These are phyloP conservation scores for Notarius quadriscutis DNA, from an alignment of 2,113 vertebrate species.

Conservation along the genomic window DNA sequence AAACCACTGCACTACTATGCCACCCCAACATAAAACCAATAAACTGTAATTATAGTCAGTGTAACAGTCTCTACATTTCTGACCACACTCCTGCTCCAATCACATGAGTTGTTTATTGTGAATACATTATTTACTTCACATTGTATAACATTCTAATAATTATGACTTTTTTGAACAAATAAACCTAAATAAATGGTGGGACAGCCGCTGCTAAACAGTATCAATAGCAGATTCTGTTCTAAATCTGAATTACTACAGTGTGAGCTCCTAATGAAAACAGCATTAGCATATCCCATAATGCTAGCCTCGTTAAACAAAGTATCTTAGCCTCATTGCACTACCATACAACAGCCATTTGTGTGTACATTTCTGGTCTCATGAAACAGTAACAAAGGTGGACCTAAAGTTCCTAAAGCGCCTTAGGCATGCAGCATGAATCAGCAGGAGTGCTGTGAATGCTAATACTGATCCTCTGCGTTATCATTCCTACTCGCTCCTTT, in stretches of 20 bases:
- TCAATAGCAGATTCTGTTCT: neutral
- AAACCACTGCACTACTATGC: no score
- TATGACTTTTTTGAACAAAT: neutral
- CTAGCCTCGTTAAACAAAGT: neutral
- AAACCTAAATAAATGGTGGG: neutral
- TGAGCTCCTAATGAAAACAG: neutral
- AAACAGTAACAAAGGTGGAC: neutral
- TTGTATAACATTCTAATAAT: neutral
- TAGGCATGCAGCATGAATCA: conserved; percentile 29
- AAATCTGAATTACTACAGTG: neutral
- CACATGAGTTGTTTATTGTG: neutral
- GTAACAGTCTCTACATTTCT: neutral
- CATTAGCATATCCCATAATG: neutral
- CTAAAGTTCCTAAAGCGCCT: neutral
- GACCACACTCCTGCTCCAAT: neutral
- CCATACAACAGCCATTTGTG: neutral
- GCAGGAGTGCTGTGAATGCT: conserved; percentile 48
- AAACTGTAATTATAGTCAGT: neutral
- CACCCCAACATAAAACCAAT: neutral
- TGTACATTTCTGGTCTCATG: neutral
- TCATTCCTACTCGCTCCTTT: neutral
- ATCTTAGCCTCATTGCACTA: neutral
- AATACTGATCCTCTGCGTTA: conserved; percentile 11
- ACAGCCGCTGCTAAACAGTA: neutral
- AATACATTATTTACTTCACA: neutral